Evolutionary conservation across 1,140 invertebrate genomes (phyloP).

Genomic region (Antheraea mylitta): DNA sequence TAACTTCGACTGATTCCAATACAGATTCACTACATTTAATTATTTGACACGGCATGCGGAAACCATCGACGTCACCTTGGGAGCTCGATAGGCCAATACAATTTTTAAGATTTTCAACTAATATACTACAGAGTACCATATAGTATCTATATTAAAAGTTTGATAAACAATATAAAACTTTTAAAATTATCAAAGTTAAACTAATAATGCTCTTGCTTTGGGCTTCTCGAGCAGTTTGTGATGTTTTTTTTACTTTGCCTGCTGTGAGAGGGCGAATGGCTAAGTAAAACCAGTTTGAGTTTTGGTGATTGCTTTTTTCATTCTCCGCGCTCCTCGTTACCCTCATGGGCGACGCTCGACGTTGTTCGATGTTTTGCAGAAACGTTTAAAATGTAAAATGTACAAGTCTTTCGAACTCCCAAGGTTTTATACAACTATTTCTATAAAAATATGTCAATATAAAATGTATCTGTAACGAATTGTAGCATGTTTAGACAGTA

Average conservation of each 20-base stretch:
- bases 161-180: slow-evolving; percentile 9
- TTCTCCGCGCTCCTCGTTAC: slow-evolving; percentile 39
- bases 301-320: slow-evolving; percentile 71
- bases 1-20: slow-evolving; percentile 42
- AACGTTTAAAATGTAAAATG: slow-evolving; percentile 47
- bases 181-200: slow-evolving; percentile 46
- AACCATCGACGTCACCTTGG: slow-evolving; percentile 40
- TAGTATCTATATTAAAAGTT: too few relatives aligned
- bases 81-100: slow-evolving; percentile 35
- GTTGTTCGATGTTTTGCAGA: slow-evolving; percentile 37
- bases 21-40: slow-evolving; percentile 9
- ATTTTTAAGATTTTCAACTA: neutral
- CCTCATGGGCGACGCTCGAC: slow-evolving; percentile 3
- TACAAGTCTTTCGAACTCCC: slow-evolving; percentile 54
- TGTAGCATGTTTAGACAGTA: slow-evolving; percentile 42
- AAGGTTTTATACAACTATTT: slow-evolving; percentile 48
- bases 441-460: slow-evolving; percentile 46
- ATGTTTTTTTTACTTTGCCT: slow-evolving; percentile 66
- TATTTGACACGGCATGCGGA: slow-evolving; percentile 26
- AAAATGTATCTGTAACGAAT: slow-evolving; percentile 28
- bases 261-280: slow-evolving; percentile 53
- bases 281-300: slow-evolving; percentile 63
- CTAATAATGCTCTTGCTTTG: slow-evolving; percentile 35
- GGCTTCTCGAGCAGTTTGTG: slow-evolving; percentile 41
- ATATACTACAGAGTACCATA: neutral